Evolutionary conservation across 2,113 vertebrate species (phyloP), one percentile per base, ranked within the genome.

Genomic region (Epinephelus moara): DNA sequence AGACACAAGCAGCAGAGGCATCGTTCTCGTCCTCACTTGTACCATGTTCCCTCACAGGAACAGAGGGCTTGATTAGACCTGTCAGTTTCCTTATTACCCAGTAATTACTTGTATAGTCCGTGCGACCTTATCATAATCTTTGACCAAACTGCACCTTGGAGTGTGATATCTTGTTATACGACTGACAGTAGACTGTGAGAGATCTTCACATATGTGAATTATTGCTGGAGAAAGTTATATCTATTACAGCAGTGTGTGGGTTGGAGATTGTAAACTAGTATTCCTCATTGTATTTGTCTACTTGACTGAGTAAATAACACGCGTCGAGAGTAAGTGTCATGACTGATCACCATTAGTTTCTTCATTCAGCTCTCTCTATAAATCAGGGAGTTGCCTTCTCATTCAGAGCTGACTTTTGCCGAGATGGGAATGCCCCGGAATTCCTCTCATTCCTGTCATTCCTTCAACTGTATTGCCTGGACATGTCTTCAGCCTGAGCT

Each of bases 401-500:
- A 37, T 74, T 86, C 60, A 12, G 59, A 76, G 88, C 70, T 45
- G 47, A 78, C 80, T 82, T 30, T 76, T 80, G 82, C 81, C 68
- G 71, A 75, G 87, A 84, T 88, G 94, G 95, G 94, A 96, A 96
- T 95, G 88, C 92, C 94, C 94, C 84, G 14, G 76, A 92, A 96
- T 96, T 95, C 94, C 92, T 88, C 73, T 75, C 93, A 95, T 96
- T 95, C 93, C 91, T 91, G 68, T 77, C 90, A 94, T 95, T 94
- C 93, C 93, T 87, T 85, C 73, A 80, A 67, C 82, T 89, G 88
- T 80, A 86, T 91, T 90, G 95, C 83, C 95, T 90, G 94, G 91
- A 93, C 95, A 90, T 92, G 95, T 93, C 91, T 92, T 85, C 25
- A 84, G 73, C 56, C 64, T 59, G 76, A 56, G 40, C 53, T 68